Evolutionary conservation across 1,140 invertebrate genomes (phyloP), one percentile per base, ranked within the genome.

Genomic region (Drosophila setifemur): DNA sequence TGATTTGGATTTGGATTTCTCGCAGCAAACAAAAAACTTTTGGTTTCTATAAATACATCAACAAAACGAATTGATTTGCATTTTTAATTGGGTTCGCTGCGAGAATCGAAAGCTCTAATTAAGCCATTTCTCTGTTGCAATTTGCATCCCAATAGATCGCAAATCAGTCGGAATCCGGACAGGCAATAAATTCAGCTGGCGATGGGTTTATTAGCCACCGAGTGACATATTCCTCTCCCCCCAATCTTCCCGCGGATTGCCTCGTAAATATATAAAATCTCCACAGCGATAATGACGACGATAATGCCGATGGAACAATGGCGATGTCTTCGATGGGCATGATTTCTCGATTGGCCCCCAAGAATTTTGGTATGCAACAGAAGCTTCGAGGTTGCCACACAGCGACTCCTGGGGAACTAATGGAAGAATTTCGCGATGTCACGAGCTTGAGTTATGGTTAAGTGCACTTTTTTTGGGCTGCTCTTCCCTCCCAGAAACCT

Each of bases 381-480:
- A 26, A 61, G 40, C 23, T 37, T 16, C 43, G 14, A 11, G 25
- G 44, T 18, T 31, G 19, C 44, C 19, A 19, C 26, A 37, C 35
- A 28, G 39, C 26, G 25, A 45, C 12, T 4, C 14, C 12, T 16
- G 5, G 33, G 33, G 72, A 85, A 81, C 82, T 86, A 85, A 86
- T 86, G 81, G 72, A 81, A 70, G 47, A 76, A 49, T 58, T 33
- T 64, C 57, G 63, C 49, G 67, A 54, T 86, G 82, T 86, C 75
- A 87, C 81, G 81, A 86, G 64, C 71, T 7, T 50, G 57, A 86
- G 79, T 85, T 86, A 85, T 79, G 79, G 58, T 75, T 86, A 87
- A 86, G 81, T 86, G 81, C 81, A 86, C 82, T 86, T 87, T 76
- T n/a, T 37, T 78, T 78, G 63, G 40, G 37, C 50, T 61, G 23